Evolutionary conservation across 2,888 invertebrate genomes (phyloP).

Genomic region (Crioceris asparagi): DNA sequence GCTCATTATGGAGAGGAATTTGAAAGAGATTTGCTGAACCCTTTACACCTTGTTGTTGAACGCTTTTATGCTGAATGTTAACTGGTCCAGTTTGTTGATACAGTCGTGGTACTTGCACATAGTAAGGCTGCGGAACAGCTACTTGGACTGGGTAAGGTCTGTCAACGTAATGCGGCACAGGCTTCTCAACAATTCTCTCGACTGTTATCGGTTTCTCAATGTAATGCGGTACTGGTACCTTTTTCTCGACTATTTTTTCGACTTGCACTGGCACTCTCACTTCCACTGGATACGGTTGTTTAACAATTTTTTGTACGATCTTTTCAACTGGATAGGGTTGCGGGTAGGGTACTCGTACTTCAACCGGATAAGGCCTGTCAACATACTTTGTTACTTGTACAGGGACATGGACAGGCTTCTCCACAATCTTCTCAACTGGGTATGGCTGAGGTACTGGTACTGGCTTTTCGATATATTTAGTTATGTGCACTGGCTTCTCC

Average conservation of each 20-base stretch:
- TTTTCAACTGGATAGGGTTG: slow-evolving; percentile 42
- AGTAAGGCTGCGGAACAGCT: slow-evolving; percentile 17
- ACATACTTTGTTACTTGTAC: slow-evolving; percentile 44
- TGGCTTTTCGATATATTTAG: slow-evolving; percentile 32
- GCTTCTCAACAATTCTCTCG: slow-evolving; percentile 32
- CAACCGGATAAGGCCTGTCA: slow-evolving; percentile 40
- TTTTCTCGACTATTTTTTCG: slow-evolving; percentile 28
- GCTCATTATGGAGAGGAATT: slow-evolving; percentile 7
- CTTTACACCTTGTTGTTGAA: slow-evolving; percentile 10
- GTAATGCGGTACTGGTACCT: slow-evolving; percentile 44
- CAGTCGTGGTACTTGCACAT: slow-evolving; percentile 4
- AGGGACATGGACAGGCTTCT: slow-evolving; percentile 39
- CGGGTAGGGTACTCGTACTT: slow-evolving; percentile 37
- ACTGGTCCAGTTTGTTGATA: slow-evolving; percentile 4
- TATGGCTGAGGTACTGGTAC: slow-evolving; percentile 28
- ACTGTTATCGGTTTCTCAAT: slow-evolving; percentile 39
- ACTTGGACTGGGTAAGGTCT: slow-evolving; percentile 21
- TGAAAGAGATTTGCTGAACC: slow-evolving; percentile 9
- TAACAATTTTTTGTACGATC: slow-evolving; percentile 47
- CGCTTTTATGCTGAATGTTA: slow-evolving; percentile 7
- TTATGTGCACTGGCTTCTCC: slow-evolving; percentile 36
- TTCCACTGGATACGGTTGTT: slow-evolving; percentile 36
- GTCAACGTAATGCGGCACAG: slow-evolving; percentile 24
- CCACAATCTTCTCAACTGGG: slow-evolving; percentile 36
- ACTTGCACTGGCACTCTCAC: slow-evolving; percentile 32